Percentiles rank a stretch among this genome's conserved stretches.
Conservation (phyloP, 1,140 invertebrate species). For the Gonatopus flavifemur region DNA sequence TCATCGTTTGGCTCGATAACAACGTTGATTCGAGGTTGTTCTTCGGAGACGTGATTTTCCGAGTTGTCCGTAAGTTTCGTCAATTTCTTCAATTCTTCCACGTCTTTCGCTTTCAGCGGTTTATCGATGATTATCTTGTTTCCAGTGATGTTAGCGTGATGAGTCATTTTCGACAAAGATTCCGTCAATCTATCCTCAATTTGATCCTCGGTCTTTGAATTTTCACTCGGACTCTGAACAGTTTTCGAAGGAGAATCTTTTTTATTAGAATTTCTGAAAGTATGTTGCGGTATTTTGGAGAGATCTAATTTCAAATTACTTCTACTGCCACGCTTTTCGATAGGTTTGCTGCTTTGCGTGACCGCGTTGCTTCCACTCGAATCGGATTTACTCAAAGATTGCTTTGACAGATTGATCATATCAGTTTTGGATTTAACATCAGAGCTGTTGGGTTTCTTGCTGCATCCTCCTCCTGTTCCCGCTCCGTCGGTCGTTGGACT, state of each 20-base stretch:
- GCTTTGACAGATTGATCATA: too few relatives aligned
- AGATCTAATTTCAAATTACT: constrained; percentile 69
- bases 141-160: constrained; percentile 36
- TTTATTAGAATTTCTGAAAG: constrained; percentile 38
- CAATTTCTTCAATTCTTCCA: constrained; percentile 26
- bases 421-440: too few relatives aligned
- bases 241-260: constrained; percentile 30
- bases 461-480: constrained; percentile 3
- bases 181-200: constrained; percentile 21
- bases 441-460: too few relatives aligned
- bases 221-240: neutral
- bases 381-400: too few relatives aligned
- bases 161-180: constrained; percentile 30
- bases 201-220: constrained; percentile 8
- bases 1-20: neutral
- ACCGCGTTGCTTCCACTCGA: too few relatives aligned
- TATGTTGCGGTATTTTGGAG: constrained; percentile 61
- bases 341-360: neutral
- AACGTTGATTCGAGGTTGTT: constrained; percentile 11
- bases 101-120: constrained; percentile 27
- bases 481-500: neutral
- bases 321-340: constrained; percentile 26
- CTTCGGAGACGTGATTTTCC: constrained; percentile 13
- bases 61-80: constrained; percentile 9
- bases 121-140: constrained; percentile 44